Percentiles rank a stretch among this genome's conserved stretches.
Evolutionary conservation across 2,797 vertebrate species (phyloP).

Genomic region (Lepilemur ruficaudatus): DNA sequence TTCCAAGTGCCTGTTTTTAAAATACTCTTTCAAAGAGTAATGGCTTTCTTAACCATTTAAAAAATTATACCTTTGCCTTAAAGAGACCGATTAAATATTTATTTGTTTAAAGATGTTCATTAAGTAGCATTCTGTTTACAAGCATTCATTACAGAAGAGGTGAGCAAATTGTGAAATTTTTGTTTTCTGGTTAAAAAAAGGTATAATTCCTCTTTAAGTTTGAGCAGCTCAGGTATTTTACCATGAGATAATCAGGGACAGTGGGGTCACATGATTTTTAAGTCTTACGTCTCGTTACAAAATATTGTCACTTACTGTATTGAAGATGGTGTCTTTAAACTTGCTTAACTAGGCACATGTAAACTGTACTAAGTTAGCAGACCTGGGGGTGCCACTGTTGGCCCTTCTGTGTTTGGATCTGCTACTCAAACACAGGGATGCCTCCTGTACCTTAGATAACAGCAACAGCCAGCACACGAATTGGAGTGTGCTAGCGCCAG

Average conservation of each 20-base stretch:
- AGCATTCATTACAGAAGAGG: not conserved
- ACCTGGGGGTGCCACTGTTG: accelerated
- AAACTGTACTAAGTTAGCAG: accelerated
- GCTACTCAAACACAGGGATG: not conserved
- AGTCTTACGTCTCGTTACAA: not conserved
- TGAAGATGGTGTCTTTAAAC: not conserved
- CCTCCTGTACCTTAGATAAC: not conserved
- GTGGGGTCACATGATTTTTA: not conserved
- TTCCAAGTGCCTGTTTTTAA: not conserved
- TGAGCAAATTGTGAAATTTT: not conserved
- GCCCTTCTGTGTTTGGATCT: not conserved
- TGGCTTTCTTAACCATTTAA: not conserved
- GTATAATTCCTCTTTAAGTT: not conserved
- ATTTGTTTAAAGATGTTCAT: not conserved
- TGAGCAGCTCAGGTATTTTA: not conserved
- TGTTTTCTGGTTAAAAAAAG: not conserved
- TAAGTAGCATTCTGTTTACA: not conserved
- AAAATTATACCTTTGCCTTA: not conserved
- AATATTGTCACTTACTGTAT: not conserved
- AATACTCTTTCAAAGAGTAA: not conserved
- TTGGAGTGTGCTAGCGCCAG: accelerated
- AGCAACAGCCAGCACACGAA: not conserved
- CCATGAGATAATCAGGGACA: too few species aligned
- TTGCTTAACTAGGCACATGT: not conserved
- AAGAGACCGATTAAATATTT: not conserved